phyloP scores from a whole-genome alignment of 1,140 invertebrate genomes.

The Cydia strobilella region DNA sequence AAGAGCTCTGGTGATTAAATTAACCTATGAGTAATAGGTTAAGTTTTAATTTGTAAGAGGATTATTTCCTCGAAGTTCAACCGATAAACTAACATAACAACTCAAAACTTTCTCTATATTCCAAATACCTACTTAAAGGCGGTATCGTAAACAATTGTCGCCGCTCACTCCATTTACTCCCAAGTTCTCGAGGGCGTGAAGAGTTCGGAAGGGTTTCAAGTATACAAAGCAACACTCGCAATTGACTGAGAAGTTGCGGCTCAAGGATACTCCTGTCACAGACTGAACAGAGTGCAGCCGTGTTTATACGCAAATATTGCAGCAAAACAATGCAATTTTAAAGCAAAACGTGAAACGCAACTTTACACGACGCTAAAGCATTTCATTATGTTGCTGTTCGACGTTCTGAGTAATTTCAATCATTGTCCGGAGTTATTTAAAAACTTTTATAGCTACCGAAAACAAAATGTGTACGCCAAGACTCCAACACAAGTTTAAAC shows the following conservation, averaged over 20 bases:
- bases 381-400: neutral
- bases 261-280: constrained; percentile 59
- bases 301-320: constrained; percentile 65
- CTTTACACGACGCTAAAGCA: neutral
- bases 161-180: constrained; percentile 31
- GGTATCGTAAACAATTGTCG: constrained; percentile 29
- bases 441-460: constrained; percentile 17
- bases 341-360: constrained; percentile 2
- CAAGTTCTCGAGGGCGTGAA: constrained; percentile 41
- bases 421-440: neutral
- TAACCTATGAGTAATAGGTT: neutral
- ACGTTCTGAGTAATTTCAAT: neutral
- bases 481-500: constrained; percentile 6
- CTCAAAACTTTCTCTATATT: neutral
- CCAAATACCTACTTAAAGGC: neutral
- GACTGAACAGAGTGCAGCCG: constrained; percentile 50
- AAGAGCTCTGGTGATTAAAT: constrained; percentile 10
- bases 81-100: neutral
- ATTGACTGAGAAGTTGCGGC: constrained; percentile 67
- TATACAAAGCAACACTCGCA: constrained; percentile 65
- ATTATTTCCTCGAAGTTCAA: neutral
- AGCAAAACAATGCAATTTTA: constrained; percentile 32
- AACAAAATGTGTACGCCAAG: constrained; percentile 17
- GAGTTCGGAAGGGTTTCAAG: constrained; percentile 58
- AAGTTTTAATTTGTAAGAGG: neutral